Conservation (phyloP, 2,888 invertebrate genomes). For the Rhodophaea formosa region DNA sequence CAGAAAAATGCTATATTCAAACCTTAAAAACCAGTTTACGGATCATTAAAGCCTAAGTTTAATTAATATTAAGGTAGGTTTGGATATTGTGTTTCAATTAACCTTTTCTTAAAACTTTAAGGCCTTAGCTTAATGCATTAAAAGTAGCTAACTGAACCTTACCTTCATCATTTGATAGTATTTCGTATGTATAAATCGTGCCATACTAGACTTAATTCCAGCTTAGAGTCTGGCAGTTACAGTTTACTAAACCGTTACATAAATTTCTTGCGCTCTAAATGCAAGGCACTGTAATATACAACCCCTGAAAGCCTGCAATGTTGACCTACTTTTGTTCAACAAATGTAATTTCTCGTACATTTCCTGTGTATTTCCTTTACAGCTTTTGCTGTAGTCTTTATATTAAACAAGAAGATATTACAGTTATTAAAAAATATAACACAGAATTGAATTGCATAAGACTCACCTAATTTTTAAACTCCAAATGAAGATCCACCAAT, state of each 20-base stretch:
- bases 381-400: neutral
- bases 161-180: neutral
- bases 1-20: too few species aligned
- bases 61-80: neutral
- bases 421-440: neutral
- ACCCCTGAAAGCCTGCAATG: conserved; percentile 51
- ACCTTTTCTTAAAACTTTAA: too few species aligned
- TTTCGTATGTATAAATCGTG: neutral
- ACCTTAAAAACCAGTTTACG: too few species aligned
- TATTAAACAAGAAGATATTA: neutral
- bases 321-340: conserved; percentile 55
- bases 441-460: neutral
- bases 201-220: neutral
- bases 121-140: too few species aligned
- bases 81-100: too few species aligned
- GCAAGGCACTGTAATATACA: conserved; percentile 43
- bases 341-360: conserved; percentile 48
- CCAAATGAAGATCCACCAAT: conserved; percentile 14
- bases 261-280: conserved; percentile 55
- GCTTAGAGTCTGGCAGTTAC: conserved; percentile 33
- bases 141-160: too few species aligned
- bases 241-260: conserved; percentile 41
- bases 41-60: too few species aligned
- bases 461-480: conserved; percentile 4
- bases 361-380: conserved; percentile 19